These are phyloP conservation scores for Neoascia interrupta DNA, from an alignment of 2,888 invertebrate genomes.

Conservation along the genomic window DNA sequence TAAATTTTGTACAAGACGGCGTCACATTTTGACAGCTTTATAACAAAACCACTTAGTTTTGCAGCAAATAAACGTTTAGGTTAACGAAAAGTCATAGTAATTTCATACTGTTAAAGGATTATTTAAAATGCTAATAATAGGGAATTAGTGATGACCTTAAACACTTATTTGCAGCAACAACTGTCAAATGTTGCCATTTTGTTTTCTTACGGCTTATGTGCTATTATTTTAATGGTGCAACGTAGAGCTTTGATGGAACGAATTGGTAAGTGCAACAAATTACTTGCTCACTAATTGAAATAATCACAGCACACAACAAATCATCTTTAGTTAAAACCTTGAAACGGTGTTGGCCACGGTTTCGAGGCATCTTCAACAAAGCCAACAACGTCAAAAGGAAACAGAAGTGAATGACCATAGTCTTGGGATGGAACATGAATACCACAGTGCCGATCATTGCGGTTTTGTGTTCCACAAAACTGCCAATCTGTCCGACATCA, in stretches of 20 bases:
- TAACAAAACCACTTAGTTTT: no score
- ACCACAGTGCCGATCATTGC: slow-evolving; percentile 41
- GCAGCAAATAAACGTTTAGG: no score
- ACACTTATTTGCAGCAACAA: no score
- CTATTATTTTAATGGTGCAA: slow-evolving; percentile 21
- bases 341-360: slow-evolving; percentile 10
- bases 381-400: slow-evolving; percentile 1
- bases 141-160: no score
- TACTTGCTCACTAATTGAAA: slow-evolving; percentile 43
- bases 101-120: no score
- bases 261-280: slow-evolving; percentile 34
- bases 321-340: slow-evolving; percentile 34
- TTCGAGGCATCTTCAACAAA: neutral
- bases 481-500: slow-evolving; percentile 41
- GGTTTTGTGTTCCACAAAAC: slow-evolving; percentile 60
- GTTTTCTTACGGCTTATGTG: no score
- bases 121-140: no score
- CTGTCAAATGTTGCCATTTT: no score
- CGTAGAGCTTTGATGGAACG: slow-evolving; percentile 8
- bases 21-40: no score
- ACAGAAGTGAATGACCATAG: slow-evolving; percentile 47
- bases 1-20: no score
- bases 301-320: slow-evolving; percentile 24
- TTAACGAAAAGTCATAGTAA: no score
- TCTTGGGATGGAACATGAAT: slow-evolving; percentile 23